Conservation (phyloP, 2,797 vertebrate species). For the Silurus lanzhouensis region DNA sequence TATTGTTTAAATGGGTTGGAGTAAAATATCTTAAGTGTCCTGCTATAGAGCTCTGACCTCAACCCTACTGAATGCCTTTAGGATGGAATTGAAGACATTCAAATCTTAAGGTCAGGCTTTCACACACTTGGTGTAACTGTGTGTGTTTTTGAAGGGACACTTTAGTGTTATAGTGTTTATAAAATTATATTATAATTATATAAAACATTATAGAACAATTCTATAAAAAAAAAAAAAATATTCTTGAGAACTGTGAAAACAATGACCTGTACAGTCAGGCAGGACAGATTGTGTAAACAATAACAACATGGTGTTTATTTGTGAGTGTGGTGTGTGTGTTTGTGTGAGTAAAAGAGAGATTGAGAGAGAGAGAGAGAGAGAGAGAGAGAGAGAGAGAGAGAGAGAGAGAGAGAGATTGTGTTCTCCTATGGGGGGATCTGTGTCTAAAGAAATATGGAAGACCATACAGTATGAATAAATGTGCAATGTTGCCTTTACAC, state of each 20-base stretch:
- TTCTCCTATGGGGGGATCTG: background rate
- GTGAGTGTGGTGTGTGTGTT: conserved; percentile 29
- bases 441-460: background rate
- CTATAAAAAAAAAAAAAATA: too few species aligned
- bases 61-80: too few species aligned
- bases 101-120: too few species aligned
- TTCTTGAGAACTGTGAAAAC: background rate
- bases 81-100: too few species aligned
- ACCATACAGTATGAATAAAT: background rate
- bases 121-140: too few species aligned
- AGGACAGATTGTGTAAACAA: conserved; percentile 7
- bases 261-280: background rate
- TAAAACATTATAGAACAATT: background rate
- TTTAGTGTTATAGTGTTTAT: too few species aligned
- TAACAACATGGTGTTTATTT: conserved; percentile 2
- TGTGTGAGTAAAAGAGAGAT: background rate
- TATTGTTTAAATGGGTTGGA: too few species aligned
- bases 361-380: background rate
- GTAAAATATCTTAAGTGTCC: too few species aligned
- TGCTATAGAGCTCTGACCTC: too few species aligned
- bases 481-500: background rate
- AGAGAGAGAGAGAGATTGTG: background rate
- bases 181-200: too few species aligned
- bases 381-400: background rate
- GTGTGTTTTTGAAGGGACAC: too few species aligned